Conservation (phyloP, 2,888 invertebrate genomes). For the Auanema freiburgensis region DNA sequence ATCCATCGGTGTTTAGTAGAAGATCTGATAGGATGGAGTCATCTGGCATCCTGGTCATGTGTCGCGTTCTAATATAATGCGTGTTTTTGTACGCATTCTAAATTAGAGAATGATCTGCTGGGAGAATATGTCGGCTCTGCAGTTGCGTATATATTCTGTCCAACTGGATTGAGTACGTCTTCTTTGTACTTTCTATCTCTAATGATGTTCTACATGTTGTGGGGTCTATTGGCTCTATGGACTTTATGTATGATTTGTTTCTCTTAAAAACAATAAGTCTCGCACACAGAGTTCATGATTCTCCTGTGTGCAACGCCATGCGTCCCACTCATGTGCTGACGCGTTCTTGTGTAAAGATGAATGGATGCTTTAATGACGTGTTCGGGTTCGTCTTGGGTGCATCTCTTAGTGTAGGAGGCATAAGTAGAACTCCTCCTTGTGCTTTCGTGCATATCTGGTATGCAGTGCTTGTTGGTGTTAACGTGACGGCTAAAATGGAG, state of each 20-base stretch:
- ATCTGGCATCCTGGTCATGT: slow-evolving; percentile 1
- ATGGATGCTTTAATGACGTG: no score
- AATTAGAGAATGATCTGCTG: background rate
- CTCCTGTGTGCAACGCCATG: no score
- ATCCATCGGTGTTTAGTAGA: background rate
- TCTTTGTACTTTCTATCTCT: slow-evolving; percentile 6
- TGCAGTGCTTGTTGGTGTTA: no score
- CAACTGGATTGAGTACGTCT: background rate
- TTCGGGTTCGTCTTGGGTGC: no score
- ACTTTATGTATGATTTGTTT: background rate
- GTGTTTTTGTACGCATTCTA: background rate
- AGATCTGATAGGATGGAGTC: background rate
- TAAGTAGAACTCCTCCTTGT: no score
- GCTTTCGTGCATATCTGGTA: no score
- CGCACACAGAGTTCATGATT: no score
- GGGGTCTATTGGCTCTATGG: background rate
- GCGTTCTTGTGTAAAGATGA: no score
- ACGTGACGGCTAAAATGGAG: no score
- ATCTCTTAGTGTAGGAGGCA: no score
- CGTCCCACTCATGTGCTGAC: no score
- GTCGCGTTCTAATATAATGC: slow-evolving; percentile 3
- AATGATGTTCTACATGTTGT: slow-evolving; percentile 5
- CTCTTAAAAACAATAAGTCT: background rate
- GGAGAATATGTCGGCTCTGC: background rate
- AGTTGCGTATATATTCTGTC: background rate